phyloP scores from a whole-genome alignment of 1,140 invertebrate genomes.

The Chironomus tepperi region DNA sequence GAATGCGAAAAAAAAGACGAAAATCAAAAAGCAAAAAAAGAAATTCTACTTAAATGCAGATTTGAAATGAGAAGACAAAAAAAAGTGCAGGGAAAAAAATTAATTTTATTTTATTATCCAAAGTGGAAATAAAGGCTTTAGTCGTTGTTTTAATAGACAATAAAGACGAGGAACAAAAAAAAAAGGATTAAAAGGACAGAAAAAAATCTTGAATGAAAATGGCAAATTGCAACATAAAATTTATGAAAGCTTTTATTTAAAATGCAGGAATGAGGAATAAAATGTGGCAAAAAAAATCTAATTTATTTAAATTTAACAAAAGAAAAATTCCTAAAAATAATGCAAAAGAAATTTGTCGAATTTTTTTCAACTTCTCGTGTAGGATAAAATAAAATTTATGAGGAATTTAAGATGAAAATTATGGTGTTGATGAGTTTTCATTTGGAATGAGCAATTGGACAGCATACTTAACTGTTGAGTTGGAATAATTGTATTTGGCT shows the following conservation, averaged over 20 bases:
- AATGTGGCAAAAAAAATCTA: background rate
- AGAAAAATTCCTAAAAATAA: background rate
- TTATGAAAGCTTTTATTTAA: background rate
- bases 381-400: background rate
- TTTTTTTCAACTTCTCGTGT: background rate
- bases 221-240: background rate
- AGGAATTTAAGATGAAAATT: too few species aligned
- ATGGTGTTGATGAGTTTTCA: too few species aligned
- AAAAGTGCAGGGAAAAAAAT: constrained; percentile 6
- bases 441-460: too few species aligned
- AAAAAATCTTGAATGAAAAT: background rate
- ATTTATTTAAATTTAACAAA: background rate
- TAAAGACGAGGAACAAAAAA: background rate
- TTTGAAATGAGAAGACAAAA: background rate
- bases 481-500: too few species aligned
- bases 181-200: background rate
- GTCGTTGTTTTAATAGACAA: background rate
- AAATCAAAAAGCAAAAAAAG: background rate
- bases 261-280: background rate
- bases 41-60: constrained; percentile 8
- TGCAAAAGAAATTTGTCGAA: background rate
- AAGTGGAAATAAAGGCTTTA: constrained; percentile 12
- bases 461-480: too few species aligned
- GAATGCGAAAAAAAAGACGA: background rate
- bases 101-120: background rate